Evolutionary conservation across 35 echinoderm and acorn worm species (phyloP), one percentile per base, ranked within the genome.

Genomic region (Nesometra sesokonis): DNA sequence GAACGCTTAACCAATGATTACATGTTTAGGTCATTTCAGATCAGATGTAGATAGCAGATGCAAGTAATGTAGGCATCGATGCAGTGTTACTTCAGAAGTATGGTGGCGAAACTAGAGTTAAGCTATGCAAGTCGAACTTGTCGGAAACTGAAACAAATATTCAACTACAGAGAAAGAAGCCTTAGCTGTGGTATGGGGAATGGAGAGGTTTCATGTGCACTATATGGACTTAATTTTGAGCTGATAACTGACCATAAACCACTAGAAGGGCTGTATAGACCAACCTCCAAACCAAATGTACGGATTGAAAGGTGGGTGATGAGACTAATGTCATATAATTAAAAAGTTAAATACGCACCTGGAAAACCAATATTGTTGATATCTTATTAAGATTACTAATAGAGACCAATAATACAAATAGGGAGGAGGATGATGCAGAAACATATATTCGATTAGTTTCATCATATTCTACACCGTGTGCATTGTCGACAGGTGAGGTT

Each of bases 141-240:
- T n/a, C n/a, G n/a, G n/a, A n/a, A n/a, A 76, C 82, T 82, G 92
- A 93, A 77, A 35, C 32, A 46, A 85, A 32, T 90, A 88, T 47
- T 93, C 89, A 8, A 87, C 84, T 32, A 91, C 92, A 34, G 92
- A 90, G 77, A 93, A 93, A 82, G 92, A 93, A 35, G 92, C 89
- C 13, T 80, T 90, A 78, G 80, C 80, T 9, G 85, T 93, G 30
- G 92, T 93, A 32, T 90, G 85, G 85, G 88, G 79, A 30, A 90
- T 79, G 35, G 85, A 93, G 32, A 86, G 86, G 52, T 90, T 90
- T 87, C 92, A 93, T 43, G 78, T 90, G 11, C 91, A 90, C 38
- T 93, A 29, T 90, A 93, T 76, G 80, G 86, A 57, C 79, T 92
- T 31, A 46, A 93, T 0, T 90, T 93, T 87, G 85, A 84, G 36